Percentiles rank a stretch among this genome's conserved stretches.
phyloP scores from a whole-genome alignment of 2,888 invertebrate genomes.

The Chironomus riparius region DNA sequence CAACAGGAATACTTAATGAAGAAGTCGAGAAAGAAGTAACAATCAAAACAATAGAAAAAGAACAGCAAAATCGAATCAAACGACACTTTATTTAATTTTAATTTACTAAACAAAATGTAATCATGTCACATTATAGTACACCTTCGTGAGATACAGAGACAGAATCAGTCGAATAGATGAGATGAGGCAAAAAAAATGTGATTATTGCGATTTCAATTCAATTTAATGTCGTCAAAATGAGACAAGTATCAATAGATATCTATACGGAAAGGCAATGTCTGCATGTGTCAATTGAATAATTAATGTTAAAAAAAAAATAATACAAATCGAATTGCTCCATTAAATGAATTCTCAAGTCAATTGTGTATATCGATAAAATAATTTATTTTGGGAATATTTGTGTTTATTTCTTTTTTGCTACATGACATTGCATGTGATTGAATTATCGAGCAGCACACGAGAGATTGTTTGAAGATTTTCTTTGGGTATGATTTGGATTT shows the following conservation, averaged over 20 bases:
- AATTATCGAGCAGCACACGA: not conserved
- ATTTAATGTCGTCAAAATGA: not conserved
- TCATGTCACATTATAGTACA: not conserved
- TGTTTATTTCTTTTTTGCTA: not conserved
- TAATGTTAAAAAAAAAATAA: not conserved
- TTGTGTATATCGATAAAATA: not conserved
- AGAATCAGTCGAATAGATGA: not conserved
- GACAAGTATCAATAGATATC: not conserved
- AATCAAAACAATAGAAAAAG: too few species aligned
- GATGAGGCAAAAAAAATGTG: not conserved
- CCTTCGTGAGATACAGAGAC: not conserved
- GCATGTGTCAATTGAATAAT: constrained; percentile 26
- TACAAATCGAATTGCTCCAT: not conserved
- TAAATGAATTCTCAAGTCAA: constrained; percentile 7
- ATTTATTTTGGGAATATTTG: constrained; percentile 8
- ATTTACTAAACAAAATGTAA: not conserved
- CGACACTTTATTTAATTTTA: not conserved
- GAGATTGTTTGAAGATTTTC: too few species aligned
- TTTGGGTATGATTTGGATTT: too few species aligned
- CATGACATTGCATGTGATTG: not conserved
- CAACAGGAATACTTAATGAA: too few species aligned
- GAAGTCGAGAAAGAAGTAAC: too few species aligned
- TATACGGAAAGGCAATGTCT: not conserved
- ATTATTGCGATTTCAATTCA: constrained; percentile 1
- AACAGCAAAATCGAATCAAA: not conserved